Percentiles rank a stretch among this genome's conserved stretches.
These are phyloP conservation scores for Caranx melampygus DNA, from an alignment of 2,113 vertebrate genomes.

Conservation along the genomic window DNA sequence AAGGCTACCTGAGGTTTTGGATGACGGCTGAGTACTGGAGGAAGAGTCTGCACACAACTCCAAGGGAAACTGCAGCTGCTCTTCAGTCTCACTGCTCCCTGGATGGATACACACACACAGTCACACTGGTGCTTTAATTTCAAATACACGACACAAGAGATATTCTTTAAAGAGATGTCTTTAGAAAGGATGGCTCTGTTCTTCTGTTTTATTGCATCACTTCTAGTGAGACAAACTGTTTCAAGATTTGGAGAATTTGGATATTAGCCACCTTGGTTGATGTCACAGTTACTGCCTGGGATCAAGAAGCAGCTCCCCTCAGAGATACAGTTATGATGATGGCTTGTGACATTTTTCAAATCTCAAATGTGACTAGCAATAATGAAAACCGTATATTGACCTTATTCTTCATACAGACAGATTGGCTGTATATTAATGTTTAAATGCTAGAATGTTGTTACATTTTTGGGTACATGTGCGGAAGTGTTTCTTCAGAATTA, in stretches of 20 bases:
- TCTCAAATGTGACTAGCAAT: neutral
- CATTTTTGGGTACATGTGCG: too few species aligned
- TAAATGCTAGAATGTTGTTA: neutral
- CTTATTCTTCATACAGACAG: neutral
- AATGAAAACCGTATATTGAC: neutral
- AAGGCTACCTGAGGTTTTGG: constrained; percentile 88
- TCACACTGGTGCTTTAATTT: neutral
- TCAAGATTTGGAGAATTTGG: neutral
- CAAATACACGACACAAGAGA: neutral
- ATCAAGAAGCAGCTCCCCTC: too few species aligned
- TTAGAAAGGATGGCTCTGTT: neutral
- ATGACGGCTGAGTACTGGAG: constrained; percentile 83
- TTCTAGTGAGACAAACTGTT: neutral
- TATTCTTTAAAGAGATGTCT: neutral
- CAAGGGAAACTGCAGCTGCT: constrained; percentile 95
- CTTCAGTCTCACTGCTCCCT: constrained; percentile 92
- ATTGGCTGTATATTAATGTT: neutral
- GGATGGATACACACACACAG: constrained; percentile 32
- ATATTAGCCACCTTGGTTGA: neutral
- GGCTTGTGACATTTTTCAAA: neutral
- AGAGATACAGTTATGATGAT: neutral
- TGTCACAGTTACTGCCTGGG: neutral
- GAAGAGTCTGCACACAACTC: constrained; percentile 91
- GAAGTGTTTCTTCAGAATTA: too few species aligned
- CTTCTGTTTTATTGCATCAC: neutral